Conservation (phyloP, 1,140 invertebrate genomes). For the Argopecten irradians region DNA sequence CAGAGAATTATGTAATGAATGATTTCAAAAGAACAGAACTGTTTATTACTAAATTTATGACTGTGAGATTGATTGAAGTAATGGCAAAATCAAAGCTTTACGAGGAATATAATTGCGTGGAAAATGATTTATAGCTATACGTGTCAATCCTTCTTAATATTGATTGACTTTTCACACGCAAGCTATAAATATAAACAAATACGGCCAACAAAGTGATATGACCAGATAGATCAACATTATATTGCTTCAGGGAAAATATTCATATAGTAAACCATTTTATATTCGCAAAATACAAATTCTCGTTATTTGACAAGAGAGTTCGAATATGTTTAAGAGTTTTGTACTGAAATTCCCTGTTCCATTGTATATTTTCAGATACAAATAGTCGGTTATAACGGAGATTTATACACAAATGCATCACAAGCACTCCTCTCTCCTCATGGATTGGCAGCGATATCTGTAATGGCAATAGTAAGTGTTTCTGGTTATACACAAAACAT, state of each 20-base stretch:
- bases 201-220: too few relatives aligned
- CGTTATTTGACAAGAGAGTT: too few relatives aligned
- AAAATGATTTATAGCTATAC: not conserved
- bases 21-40: not conserved
- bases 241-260: too few relatives aligned
- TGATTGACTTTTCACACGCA: not conserved
- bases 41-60: not conserved
- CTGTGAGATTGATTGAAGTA: not conserved
- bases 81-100: not conserved
- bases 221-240: too few relatives aligned
- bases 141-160: not conserved
- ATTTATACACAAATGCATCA: not conserved
- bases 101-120: not conserved
- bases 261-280: too few relatives aligned
- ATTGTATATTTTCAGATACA: conserved; percentile 1
- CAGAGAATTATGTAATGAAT: not conserved
- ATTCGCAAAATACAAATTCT: too few relatives aligned
- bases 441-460: not conserved
- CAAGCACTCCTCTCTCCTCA: not conserved
- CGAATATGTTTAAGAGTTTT: too few relatives aligned
- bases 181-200: not conserved
- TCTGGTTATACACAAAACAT: not conserved
- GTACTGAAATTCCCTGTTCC: too few relatives aligned
- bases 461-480: not conserved
- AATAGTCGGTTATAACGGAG: not conserved